phyloP scores from a whole-genome alignment of 2,888 invertebrate species.

The Monochamus alternatus region DNA sequence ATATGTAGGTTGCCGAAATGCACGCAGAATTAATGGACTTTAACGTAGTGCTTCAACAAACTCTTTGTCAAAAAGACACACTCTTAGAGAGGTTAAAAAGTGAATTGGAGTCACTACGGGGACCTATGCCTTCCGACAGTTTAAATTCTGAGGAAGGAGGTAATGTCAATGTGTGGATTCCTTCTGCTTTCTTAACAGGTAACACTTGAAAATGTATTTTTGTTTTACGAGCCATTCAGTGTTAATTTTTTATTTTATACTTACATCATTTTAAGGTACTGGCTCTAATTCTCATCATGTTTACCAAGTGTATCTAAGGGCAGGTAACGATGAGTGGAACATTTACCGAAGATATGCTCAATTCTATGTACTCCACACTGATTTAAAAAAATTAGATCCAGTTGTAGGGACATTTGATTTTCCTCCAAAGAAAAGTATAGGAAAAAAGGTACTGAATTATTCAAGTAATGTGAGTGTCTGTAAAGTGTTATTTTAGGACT shows the following conservation, averaged over 20 bases:
- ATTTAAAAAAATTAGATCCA: conserved; percentile 87
- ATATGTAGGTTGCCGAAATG: conserved; percentile 88
- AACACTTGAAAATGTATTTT: conserved; percentile 30
- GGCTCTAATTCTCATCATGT: conserved; percentile 88
- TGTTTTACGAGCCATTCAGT: conserved; percentile 8
- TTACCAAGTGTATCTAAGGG: conserved; percentile 87
- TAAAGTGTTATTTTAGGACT: conserved; percentile 74
- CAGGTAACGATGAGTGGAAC: conserved; percentile 94
- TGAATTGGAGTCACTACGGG: conserved; percentile 79
- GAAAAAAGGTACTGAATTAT: conserved; percentile 82
- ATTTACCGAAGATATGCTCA: conserved; percentile 96
- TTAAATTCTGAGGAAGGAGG: conserved; percentile 67
- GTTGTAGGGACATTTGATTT: conserved; percentile 88
- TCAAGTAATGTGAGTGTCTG: neutral
- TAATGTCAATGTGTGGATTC: conserved; percentile 89
- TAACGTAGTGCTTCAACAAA: conserved; percentile 85
- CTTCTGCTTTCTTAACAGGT: conserved; percentile 87
- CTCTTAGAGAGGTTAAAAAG: conserved; percentile 75
- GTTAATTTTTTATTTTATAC: neutral
- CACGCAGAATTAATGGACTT: conserved; percentile 95
- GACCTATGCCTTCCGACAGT: conserved; percentile 75
- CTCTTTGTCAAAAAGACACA: conserved; percentile 78
- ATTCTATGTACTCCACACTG: conserved; percentile 89
- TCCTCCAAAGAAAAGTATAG: conserved; percentile 95
- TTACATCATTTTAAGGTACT: conserved; percentile 69